Evolutionary conservation across 1,140 invertebrate species (phyloP).

Genomic region (Drosophila sulfurigaster): DNA sequence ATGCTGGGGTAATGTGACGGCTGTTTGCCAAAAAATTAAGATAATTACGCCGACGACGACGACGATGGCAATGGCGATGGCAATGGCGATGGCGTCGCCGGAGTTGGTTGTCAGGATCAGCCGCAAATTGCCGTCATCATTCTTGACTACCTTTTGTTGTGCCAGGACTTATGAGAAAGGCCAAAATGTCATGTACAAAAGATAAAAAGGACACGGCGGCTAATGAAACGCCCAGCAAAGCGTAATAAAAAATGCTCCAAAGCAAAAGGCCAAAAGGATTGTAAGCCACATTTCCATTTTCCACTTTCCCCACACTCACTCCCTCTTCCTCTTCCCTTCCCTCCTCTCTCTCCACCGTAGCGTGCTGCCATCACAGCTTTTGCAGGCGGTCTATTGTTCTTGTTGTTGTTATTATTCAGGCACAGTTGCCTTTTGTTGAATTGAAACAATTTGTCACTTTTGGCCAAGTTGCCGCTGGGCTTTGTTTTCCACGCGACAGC

Average conservation of each 20-base stretch:
- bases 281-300: conserved; percentile 56
- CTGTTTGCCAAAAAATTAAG: conserved; percentile 57
- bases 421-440: conserved; percentile 75
- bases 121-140: conserved; percentile 81
- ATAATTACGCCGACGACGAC: conserved; percentile 59
- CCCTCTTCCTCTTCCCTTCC: too few species aligned
- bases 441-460: conserved; percentile 82
- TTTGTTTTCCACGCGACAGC: conserved; percentile 47
- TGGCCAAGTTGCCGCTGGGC: conserved; percentile 66
- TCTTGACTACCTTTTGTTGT: conserved; percentile 75
- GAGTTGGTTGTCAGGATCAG: conserved; percentile 55
- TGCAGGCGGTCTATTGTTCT: conserved; percentile 38
- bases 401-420: conserved; percentile 45
- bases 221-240: conserved; percentile 69
- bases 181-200: conserved; percentile 81
- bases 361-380: neutral
- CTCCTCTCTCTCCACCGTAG: too few species aligned
- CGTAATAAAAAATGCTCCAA: conserved; percentile 38
- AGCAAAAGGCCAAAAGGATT: conserved; percentile 66
- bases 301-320: neutral
- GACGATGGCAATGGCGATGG: neutral
- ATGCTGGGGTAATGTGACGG: conserved; percentile 12
- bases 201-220: conserved; percentile 77
- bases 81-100: neutral
- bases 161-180: conserved; percentile 77